phyloP scores from a whole-genome alignment of 2,888 invertebrate species.

The Nudaria mundana region DNA sequence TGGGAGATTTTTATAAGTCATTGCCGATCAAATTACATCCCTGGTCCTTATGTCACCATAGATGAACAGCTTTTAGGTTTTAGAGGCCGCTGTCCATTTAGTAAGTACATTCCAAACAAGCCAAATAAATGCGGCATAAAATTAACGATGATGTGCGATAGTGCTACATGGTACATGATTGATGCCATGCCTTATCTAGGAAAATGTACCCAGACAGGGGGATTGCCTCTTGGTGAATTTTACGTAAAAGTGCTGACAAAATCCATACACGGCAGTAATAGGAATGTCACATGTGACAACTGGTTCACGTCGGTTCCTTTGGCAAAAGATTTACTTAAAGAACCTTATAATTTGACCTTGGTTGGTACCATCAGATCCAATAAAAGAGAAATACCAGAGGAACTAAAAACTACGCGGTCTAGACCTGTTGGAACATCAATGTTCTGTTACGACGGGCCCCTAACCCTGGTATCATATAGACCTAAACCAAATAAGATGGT shows the following conservation, averaged over 20 bases:
- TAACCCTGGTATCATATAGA: conserved; percentile 38
- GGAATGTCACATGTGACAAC: conserved; percentile 10
- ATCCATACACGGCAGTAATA: neutral
- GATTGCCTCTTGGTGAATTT: conserved; percentile 9
- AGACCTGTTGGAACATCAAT: conserved; percentile 33
- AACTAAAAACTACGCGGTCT: conserved; percentile 23
- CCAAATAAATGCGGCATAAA: conserved; percentile 35
- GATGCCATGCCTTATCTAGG: conserved; percentile 9
- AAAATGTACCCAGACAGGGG: conserved; percentile 3
- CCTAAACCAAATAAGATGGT: conserved; percentile 31
- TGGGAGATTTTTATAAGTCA: conserved; percentile 10
- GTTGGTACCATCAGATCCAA: conserved; percentile 8
- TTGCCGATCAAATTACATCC: conserved; percentile 6
- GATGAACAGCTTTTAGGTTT: conserved; percentile 11
- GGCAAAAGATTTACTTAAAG: conserved; percentile 1
- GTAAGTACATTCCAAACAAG: conserved; percentile 17
- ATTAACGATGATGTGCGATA: conserved; percentile 14
- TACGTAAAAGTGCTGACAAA: conserved; percentile 8
- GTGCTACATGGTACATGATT: conserved; percentile 10
- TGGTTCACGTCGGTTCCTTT: conserved; percentile 11
- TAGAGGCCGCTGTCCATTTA: conserved; percentile 8
- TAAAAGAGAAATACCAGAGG: conserved; percentile 37
- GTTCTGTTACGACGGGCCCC: conserved; percentile 31
- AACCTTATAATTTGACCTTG: conserved; percentile 9
- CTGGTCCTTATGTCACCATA: conserved; percentile 6